A percentile compares a stretch with the other conserved stretches of the same genome.
Evolutionary conservation across 2,797 vertebrate species (phyloP).

Genomic region (Lacerta bilineata): DNA sequence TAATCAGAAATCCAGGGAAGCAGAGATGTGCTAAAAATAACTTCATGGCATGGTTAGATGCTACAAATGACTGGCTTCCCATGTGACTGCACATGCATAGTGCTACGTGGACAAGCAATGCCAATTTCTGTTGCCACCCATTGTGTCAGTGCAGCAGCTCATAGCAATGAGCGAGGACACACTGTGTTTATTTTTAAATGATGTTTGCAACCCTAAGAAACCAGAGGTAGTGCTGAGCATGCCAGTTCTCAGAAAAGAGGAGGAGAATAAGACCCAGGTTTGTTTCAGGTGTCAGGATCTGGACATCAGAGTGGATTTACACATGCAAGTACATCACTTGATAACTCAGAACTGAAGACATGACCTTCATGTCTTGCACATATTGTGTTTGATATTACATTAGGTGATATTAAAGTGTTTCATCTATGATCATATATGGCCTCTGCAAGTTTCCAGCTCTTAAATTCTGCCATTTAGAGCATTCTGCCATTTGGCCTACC

Average conservation of each 20-base stretch:
- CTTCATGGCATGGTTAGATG: neutral
- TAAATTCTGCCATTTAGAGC: no score
- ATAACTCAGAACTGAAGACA: neutral
- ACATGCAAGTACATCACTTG: neutral
- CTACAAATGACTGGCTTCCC: neutral
- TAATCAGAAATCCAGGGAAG: neutral
- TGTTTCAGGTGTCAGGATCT: neutral
- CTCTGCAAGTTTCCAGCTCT: neutral
- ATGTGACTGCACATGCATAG: neutral
- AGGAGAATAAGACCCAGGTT: neutral
- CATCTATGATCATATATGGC: neutral
- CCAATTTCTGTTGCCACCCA: neutral
- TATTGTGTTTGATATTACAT: neutral
- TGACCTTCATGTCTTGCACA: neutral
- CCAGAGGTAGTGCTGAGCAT: neutral
- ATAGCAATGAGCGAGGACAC: neutral
- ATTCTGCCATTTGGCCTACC: neutral
- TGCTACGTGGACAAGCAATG: neutral
- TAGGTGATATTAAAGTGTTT: neutral
- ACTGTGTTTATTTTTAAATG: neutral
- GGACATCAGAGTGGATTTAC: neutral
- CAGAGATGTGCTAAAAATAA: neutral
- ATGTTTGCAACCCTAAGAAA: neutral
- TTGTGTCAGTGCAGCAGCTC: neutral
- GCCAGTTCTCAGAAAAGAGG: neutral